phyloP scores from a whole-genome alignment of 1,140 invertebrate species.

The Cepaea nemoralis region DNA sequence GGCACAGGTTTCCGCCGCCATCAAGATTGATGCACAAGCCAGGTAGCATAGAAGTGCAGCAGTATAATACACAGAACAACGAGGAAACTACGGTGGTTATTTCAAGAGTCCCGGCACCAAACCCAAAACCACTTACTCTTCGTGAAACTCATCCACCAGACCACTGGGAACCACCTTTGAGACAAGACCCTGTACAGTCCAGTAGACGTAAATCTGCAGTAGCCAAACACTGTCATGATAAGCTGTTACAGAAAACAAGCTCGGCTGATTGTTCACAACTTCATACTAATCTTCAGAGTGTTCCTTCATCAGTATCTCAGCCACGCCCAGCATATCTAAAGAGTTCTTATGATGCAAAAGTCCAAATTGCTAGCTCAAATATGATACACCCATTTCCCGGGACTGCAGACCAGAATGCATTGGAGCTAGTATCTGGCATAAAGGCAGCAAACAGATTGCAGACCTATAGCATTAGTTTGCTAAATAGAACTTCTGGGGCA shows the following conservation, averaged over 20 bases:
- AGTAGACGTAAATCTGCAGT: too few relatives aligned
- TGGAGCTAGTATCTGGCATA: neutral
- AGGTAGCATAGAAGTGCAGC: neutral
- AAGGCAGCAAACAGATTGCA: neutral
- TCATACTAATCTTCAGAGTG: neutral
- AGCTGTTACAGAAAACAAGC: neutral
- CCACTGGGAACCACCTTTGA: neutral
- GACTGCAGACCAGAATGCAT: neutral
- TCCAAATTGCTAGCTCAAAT: neutral
- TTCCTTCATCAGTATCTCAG: neutral
- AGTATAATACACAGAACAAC: neutral
- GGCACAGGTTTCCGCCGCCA: neutral
- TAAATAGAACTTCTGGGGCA: neutral
- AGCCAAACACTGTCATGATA: too few relatives aligned
- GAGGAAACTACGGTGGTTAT: neutral
- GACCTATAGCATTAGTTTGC: neutral
- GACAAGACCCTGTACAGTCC: neutral
- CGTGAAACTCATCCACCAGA: neutral
- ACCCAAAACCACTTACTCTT: neutral
- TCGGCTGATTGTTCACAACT: neutral
- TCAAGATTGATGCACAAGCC: neutral
- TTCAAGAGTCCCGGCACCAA: neutral
- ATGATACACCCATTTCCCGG: neutral
- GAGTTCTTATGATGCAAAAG: too few relatives aligned
- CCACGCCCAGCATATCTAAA: too few relatives aligned